A percentile compares a stretch with the other conserved stretches of the same genome.
Conservation (phyloP, 2,797 vertebrate genomes). For the Hapalemur alaotrensis region DNA sequence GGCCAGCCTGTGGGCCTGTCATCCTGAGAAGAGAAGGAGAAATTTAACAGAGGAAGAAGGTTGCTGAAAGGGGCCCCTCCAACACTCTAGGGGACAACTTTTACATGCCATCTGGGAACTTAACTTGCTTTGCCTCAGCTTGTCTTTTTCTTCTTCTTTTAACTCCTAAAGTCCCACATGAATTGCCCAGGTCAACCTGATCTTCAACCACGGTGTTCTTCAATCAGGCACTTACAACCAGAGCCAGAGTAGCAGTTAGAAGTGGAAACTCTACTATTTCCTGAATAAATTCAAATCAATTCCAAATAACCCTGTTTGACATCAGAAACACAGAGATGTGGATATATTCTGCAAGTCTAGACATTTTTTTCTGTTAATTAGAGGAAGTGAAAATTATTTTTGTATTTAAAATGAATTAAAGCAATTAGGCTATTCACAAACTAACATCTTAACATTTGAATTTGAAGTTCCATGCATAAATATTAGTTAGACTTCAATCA, state of each 20-base stretch:
- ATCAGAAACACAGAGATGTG: background rate
- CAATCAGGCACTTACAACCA: background rate
- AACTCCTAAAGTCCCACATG: background rate
- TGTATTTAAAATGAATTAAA: slow-evolving; percentile 19
- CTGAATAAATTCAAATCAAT: slow-evolving; percentile 30
- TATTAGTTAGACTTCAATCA: background rate
- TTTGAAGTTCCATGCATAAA: background rate
- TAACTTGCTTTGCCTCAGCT: background rate
- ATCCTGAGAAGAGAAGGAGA: background rate
- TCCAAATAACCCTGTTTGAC: background rate
- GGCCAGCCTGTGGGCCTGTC: background rate
- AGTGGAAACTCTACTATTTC: background rate
- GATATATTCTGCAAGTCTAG: background rate
- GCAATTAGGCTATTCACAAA: background rate
- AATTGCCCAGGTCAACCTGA: background rate
- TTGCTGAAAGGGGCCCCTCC: background rate
- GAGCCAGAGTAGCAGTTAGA: background rate
- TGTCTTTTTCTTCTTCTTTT: background rate
- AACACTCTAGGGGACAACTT: background rate
- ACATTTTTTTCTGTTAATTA: background rate
- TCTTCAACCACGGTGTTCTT: background rate
- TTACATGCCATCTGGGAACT: background rate
- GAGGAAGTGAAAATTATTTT: background rate
- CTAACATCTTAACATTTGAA: background rate
- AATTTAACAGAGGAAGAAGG: slow-evolving; percentile 7